Percentiles rank a stretch among this genome's conserved stretches.
These are phyloP conservation scores for Synchiropus splendidus DNA, from an alignment of 2,113 vertebrate genomes.

Conservation along the genomic window DNA sequence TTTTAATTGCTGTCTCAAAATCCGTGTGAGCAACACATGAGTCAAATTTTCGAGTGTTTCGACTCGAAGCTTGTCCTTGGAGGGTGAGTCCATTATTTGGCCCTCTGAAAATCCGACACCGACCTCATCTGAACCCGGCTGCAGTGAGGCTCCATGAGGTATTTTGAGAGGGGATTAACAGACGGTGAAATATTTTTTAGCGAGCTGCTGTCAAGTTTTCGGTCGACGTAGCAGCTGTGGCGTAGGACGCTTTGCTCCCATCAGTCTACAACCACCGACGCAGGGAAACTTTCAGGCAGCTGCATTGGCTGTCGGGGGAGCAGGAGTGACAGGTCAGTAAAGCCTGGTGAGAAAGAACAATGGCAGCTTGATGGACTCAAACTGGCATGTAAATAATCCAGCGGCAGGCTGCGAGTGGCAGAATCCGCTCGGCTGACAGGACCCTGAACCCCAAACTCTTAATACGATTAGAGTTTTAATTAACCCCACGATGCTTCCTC, in stretches of 20 bases:
- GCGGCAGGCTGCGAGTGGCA: conserved; percentile 10
- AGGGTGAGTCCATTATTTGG: no score
- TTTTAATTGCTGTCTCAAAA: no score
- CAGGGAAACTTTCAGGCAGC: not conserved
- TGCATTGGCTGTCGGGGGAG: conserved; percentile 17
- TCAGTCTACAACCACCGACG: not conserved
- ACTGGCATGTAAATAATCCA: conserved; percentile 22
- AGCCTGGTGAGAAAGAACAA: conserved; percentile 7
- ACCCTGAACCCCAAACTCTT: conserved; percentile 20
- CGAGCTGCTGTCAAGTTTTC: not conserved
- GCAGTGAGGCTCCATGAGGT: not conserved
- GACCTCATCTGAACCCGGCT: no score
- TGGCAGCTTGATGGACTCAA: conserved; percentile 26
- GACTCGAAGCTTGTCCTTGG: no score
- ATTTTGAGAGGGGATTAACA: not conserved
- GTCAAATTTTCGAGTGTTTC: conserved; percentile 6
- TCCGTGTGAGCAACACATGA: no score
- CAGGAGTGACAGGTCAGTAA: conserved; percentile 10
- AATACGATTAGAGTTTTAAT: conserved; percentile 41
- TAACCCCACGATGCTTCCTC: conserved; percentile 24
- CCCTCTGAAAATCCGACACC: no score
- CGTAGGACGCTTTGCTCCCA: not conserved
- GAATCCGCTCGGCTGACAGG: conserved; percentile 12
- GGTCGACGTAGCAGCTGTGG: not conserved
- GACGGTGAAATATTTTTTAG: not conserved